A percentile compares a stretch with the other conserved stretches of the same genome.
phyloP scores from a whole-genome alignment of 2,113 vertebrate species.

The Prinia subflava region DNA sequence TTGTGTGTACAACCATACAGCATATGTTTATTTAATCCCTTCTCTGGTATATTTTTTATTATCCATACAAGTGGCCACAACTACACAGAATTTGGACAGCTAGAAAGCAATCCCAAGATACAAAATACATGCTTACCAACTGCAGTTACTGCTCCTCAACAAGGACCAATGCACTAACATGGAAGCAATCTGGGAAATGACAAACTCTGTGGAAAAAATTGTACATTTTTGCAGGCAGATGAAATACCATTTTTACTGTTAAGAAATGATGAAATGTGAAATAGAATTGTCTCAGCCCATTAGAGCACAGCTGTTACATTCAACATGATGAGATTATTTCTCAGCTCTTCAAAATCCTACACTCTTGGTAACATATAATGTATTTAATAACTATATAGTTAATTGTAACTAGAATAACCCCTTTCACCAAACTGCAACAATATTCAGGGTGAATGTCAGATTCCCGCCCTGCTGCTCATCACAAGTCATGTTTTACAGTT shows the following conservation, averaged over 20 bases:
- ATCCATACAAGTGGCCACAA: not conserved
- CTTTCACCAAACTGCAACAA: not conserved
- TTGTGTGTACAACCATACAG: not conserved
- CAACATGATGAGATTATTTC: not conserved
- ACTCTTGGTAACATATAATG: not conserved
- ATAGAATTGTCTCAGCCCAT: not conserved
- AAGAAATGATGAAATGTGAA: not conserved
- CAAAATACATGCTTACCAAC: not conserved
- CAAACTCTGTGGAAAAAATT: not conserved
- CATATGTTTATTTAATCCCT: not conserved
- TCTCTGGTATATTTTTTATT: not conserved
- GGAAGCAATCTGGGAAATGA: not conserved
- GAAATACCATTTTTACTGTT: not conserved
- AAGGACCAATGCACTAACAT: not conserved
- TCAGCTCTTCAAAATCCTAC: not conserved
- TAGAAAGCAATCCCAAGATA: not conserved
- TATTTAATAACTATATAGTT: not conserved
- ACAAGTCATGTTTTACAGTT: not conserved
- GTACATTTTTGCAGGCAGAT: not conserved
- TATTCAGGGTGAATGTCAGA: not conserved
- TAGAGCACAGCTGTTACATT: not conserved
- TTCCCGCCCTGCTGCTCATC: not conserved
- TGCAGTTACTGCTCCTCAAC: conserved; percentile 14
- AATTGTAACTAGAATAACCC: not conserved
- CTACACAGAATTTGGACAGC: not conserved